Percentiles rank a stretch among this genome's conserved stretches.
Conservation (phyloP, 2,797 vertebrate species). For the Gallinago nigripennis region DNA sequence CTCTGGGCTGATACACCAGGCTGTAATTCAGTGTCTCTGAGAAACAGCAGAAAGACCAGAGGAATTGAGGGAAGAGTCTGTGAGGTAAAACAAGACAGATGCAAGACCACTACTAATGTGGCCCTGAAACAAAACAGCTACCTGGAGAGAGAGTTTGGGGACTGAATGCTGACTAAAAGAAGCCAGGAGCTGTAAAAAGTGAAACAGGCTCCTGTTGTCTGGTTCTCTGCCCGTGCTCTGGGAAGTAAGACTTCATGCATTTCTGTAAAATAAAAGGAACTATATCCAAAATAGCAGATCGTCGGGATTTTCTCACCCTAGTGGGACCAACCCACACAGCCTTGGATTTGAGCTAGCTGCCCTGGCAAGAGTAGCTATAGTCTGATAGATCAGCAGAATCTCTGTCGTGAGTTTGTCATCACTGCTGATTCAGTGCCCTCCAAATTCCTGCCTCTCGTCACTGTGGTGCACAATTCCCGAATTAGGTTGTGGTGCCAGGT, state of each 20-base stretch:
- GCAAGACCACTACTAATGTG: slow-evolving; percentile 29
- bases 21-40: slow-evolving; percentile 17
- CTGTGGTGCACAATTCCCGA: not conserved
- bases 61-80: slow-evolving; percentile 19
- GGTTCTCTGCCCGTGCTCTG: not conserved
- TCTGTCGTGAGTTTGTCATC: not conserved
- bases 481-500: not conserved
- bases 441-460: not conserved
- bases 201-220: slow-evolving; percentile 24
- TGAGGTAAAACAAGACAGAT: slow-evolving; percentile 39
- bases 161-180: slow-evolving; percentile 31
- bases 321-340: not conserved
- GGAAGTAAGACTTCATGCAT: not conserved
- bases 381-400: not conserved
- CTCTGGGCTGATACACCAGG: not conserved
- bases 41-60: slow-evolving; percentile 37
- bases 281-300: not conserved
- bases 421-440: not conserved
- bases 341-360: not conserved
- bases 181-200: slow-evolving; percentile 21
- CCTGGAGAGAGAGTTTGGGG: slow-evolving; percentile 39
- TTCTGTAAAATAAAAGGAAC: not conserved
- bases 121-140: slow-evolving; percentile 51
- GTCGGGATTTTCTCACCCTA: not conserved
- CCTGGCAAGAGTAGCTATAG: not conserved